phyloP scores from a whole-genome alignment of 2,113 vertebrate genomes.

The Coreoperca whiteheadi region DNA sequence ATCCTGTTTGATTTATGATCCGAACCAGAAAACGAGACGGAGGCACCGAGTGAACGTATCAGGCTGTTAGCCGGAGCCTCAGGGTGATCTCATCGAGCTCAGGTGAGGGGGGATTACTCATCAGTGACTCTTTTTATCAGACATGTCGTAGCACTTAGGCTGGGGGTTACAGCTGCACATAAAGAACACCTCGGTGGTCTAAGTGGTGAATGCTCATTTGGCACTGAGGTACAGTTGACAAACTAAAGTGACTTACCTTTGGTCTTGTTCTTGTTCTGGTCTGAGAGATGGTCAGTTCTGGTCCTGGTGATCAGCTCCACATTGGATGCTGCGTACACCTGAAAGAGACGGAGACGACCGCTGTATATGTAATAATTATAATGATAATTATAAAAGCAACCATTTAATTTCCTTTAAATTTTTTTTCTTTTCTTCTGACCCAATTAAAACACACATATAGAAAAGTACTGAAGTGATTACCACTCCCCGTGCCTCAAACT shows the following conservation, averaged over 20 bases:
- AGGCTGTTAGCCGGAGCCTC: slow-evolving; percentile 24
- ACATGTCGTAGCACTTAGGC: not conserved
- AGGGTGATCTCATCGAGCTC: slow-evolving; percentile 36
- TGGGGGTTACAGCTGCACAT: not conserved
- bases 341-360: slow-evolving; percentile 21
- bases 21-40: slow-evolving; percentile 56
- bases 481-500: not conserved
- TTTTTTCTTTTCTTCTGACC: not conserved
- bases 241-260: slow-evolving; percentile 85
- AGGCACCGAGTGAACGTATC: slow-evolving; percentile 26
- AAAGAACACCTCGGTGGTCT: not conserved
- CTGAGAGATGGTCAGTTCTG: slow-evolving; percentile 94
- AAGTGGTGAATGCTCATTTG: not conserved
- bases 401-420: not conserved
- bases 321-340: slow-evolving; percentile 98
- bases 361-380: no score
- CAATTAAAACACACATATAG: not conserved
- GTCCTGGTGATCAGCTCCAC: slow-evolving; percentile 98
- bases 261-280: slow-evolving; percentile 96
- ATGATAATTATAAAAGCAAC: not conserved
- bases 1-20: slow-evolving; percentile 68
- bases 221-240: not conserved
- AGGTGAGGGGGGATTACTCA: slow-evolving; percentile 51
- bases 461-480: not conserved
- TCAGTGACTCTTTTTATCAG: slow-evolving; percentile 21